phyloP scores from a whole-genome alignment of 2,888 invertebrate species.

The Myopa tessellatipennis region DNA sequence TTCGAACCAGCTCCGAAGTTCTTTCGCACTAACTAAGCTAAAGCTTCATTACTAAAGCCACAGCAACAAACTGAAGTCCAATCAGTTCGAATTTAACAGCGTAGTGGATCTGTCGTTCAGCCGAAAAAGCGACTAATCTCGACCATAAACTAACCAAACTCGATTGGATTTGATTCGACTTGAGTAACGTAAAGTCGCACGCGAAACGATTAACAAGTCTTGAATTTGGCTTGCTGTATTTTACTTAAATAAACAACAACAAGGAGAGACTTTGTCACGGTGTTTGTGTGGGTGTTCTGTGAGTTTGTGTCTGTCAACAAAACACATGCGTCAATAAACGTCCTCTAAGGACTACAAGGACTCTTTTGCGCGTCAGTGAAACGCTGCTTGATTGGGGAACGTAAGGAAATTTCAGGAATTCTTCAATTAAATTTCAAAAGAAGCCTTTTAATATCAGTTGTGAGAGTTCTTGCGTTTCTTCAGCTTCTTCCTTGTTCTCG shows the following conservation, averaged over 20 bases:
- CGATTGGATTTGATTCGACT: constrained; percentile 4
- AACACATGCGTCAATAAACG: constrained; percentile 30
- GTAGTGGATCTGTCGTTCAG: constrained; percentile 46
- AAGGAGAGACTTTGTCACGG: background rate
- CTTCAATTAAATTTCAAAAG: constrained; percentile 50
- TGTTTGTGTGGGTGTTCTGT: constrained; percentile 1
- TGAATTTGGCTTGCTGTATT: background rate
- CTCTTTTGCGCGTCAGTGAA: constrained; percentile 26
- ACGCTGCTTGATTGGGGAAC: background rate
- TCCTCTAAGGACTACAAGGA: constrained; percentile 18
- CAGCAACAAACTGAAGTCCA: constrained; percentile 16
- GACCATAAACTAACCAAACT: background rate
- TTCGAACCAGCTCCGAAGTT: too few species aligned
- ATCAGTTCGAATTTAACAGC: constrained; percentile 51
- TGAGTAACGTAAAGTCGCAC: background rate
- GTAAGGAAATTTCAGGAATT: constrained; percentile 9
- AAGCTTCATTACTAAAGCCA: constrained; percentile 21
- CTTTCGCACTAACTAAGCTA: background rate
- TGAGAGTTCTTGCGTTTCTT: background rate
- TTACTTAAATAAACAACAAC: background rate
- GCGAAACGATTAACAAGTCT: background rate
- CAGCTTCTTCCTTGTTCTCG: background rate
- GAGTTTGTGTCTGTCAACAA: background rate
- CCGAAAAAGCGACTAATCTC: background rate
- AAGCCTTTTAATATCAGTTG: constrained; percentile 38